A percentile compares a stretch with the other conserved stretches of the same genome.
These are phyloP conservation scores for Trachelus tabidus DNA, from an alignment of 2,888 invertebrate species.

Conservation along the genomic window DNA sequence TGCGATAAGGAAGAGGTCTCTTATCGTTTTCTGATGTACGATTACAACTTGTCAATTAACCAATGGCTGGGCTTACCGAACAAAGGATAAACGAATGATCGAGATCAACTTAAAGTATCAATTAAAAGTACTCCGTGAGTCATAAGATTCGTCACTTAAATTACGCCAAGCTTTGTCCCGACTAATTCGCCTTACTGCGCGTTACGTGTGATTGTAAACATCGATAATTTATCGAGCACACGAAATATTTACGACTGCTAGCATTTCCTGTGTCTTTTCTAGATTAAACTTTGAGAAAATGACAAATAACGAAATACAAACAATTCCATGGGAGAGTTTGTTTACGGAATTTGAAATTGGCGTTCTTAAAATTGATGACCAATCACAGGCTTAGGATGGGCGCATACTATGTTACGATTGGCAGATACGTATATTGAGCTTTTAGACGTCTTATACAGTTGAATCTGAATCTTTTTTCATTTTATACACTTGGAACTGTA, in stretches of 20 bases:
- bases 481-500: neutral
- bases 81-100: too few species aligned
- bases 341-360: neutral
- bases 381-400: too few species aligned
- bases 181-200: neutral
- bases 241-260: neutral
- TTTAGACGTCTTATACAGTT: neutral
- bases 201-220: neutral
- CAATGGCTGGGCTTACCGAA: too few species aligned
- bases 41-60: too few species aligned
- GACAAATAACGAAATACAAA: neutral
- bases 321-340: neutral
- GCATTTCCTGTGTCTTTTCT: neutral
- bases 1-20: too few species aligned
- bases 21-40: too few species aligned
- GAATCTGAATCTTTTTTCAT: neutral
- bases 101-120: too few species aligned
- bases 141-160: neutral
- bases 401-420: too few species aligned
- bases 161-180: neutral
- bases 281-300: neutral
- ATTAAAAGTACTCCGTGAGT: too few species aligned
- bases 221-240: neutral
- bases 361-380: too few species aligned
- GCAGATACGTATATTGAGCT: neutral